Percentiles rank a stretch among this genome's conserved stretches.
Evolutionary conservation across 2,888 invertebrate species (phyloP).

Genomic region (Andrena hattorfiana): DNA sequence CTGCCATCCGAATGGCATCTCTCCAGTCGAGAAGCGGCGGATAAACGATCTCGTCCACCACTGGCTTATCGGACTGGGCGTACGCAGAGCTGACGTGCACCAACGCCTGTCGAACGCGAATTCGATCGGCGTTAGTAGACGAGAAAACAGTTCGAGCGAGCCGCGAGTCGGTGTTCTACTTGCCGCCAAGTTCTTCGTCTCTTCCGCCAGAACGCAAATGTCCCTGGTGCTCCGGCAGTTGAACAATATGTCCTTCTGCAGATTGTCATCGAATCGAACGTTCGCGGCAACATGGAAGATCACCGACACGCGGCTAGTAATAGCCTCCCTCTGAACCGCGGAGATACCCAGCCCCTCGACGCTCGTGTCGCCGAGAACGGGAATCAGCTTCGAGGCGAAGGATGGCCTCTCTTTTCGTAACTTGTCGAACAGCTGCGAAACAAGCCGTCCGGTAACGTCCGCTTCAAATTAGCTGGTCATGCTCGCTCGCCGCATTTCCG

Average conservation of each 20-base stretch:
- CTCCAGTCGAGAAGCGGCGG: conserved; percentile 90
- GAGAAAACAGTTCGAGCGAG: no score
- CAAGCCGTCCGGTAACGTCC: not conserved
- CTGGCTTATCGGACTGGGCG: conserved; percentile 91
- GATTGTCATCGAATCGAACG: conserved; percentile 92
- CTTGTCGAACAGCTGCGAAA: conserved; percentile 87
- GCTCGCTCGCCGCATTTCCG: not conserved
- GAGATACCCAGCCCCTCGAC: conserved; percentile 87
- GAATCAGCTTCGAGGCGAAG: conserved; percentile 87
- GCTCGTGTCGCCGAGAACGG: conserved; percentile 88
- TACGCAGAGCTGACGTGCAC: conserved; percentile 96
- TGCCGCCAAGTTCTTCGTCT: conserved; percentile 86
- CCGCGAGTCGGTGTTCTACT: conserved; percentile 36
- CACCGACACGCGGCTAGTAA: conserved; percentile 86
- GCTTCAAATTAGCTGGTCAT: not conserved
- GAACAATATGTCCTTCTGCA: conserved; percentile 88
- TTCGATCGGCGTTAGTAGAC: no score
- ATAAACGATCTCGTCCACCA: conserved; percentile 92
- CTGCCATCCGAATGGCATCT: conserved; percentile 88
- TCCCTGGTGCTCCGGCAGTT: conserved; percentile 90
- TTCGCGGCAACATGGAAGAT: conserved; percentile 88
- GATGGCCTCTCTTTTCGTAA: conserved; percentile 87
- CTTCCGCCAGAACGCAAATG: conserved; percentile 87
- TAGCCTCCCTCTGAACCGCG: conserved; percentile 82
- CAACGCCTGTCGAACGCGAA: conserved; percentile 85